Evolutionary conservation across 2,888 invertebrate species (phyloP).

Genomic region (Amaurobius ferox): DNA sequence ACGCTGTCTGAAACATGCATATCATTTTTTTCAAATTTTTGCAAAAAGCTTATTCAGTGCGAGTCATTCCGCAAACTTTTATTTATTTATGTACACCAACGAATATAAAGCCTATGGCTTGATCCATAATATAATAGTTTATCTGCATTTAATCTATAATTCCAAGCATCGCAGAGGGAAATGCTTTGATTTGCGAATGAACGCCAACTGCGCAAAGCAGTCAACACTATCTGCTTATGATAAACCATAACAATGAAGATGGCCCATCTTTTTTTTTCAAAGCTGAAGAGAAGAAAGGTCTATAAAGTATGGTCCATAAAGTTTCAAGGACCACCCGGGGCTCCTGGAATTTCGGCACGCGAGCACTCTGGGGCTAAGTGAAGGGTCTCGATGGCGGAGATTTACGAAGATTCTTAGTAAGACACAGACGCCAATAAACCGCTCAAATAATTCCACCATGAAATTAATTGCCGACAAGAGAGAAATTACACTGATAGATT

Average conservation of each 20-base stretch:
- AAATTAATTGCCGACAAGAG: neutral
- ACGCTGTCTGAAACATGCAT: too few relatives aligned
- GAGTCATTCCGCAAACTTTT: too few relatives aligned
- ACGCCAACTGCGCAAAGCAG: neutral
- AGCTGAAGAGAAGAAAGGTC: neutral
- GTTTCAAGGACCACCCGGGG: slow-evolving; percentile 40
- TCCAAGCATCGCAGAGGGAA: too few relatives aligned
- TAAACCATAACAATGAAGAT: slow-evolving; percentile 6
- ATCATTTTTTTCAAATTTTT: too few relatives aligned
- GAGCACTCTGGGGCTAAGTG: slow-evolving; percentile 24
- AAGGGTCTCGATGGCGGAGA: slow-evolving; percentile 37
- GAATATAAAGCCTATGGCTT: too few relatives aligned
- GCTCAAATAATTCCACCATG: neutral
- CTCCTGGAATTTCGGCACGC: slow-evolving; percentile 50
- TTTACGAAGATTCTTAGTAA: slow-evolving; percentile 16
- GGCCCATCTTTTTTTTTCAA: neutral
- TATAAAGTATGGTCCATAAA: neutral
- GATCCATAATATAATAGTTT: too few relatives aligned
- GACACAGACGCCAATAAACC: neutral
- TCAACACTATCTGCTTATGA: neutral
- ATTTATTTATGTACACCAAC: too few relatives aligned
- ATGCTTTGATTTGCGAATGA: neutral
- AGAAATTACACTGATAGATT: neutral
- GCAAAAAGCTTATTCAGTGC: too few relatives aligned
- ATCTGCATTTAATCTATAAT: too few relatives aligned